Evolutionary conservation across 2,113 vertebrate genomes (phyloP).

Genomic region (Menura novaehollandiae): DNA sequence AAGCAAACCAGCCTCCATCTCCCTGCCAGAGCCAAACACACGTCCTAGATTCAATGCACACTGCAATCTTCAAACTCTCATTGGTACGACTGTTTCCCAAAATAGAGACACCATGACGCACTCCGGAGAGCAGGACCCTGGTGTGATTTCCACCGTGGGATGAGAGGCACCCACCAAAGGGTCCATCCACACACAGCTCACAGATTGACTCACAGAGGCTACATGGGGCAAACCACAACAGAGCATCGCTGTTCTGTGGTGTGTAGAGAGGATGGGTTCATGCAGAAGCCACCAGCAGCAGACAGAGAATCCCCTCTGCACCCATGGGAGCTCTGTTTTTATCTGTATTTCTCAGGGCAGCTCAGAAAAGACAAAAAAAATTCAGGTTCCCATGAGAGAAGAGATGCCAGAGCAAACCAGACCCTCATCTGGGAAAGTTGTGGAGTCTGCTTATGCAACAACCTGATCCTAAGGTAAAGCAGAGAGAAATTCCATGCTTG

Average conservation of each 20-base stretch:
- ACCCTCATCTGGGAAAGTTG: neutral
- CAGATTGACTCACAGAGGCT: neutral
- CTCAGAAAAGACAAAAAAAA: neutral
- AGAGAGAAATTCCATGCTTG: neutral
- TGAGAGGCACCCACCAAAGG: neutral
- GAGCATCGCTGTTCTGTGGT: fast-evolving
- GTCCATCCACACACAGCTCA: neutral
- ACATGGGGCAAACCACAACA: fast-evolving
- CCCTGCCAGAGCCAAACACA: neutral
- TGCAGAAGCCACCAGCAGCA: neutral
- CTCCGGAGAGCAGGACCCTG: neutral
- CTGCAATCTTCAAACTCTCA: neutral
- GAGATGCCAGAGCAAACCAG: neutral
- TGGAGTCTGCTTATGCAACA: neutral
- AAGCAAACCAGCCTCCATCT: neutral
- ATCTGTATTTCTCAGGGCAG: neutral
- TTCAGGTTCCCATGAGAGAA: neutral
- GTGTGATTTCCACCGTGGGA: neutral
- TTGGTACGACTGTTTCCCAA: neutral
- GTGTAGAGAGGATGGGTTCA: neutral
- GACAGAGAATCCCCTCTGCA: neutral
- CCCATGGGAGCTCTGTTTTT: neutral
- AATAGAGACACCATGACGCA: neutral
- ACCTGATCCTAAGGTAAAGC: neutral
- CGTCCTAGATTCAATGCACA: fast-evolving